These are phyloP conservation scores for Myotis pilosus DNA, from an alignment of 2,797 vertebrate species.

Conservation along the genomic window DNA sequence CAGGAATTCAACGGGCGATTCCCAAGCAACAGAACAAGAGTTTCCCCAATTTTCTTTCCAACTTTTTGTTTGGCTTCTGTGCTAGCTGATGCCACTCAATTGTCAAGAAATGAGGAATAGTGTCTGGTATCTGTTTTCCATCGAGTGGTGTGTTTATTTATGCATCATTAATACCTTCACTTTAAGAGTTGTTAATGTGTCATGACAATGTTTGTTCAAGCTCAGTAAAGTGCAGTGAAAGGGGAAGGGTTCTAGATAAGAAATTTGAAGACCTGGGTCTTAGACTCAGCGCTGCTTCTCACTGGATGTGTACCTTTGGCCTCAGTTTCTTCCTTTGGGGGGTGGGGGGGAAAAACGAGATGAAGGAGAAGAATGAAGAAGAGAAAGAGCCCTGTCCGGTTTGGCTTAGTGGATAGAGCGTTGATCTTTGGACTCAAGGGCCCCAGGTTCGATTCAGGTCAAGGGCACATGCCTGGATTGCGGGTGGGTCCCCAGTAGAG, in stretches of 20 bases:
- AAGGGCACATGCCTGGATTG: no score
- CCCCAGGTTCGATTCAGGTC: no score
- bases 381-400: background rate
- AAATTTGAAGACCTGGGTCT: background rate
- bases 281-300: background rate
- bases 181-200: background rate
- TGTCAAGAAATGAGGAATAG: background rate
- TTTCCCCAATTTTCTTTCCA: background rate
- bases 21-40: background rate
- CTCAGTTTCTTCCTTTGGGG: background rate
- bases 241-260: background rate
- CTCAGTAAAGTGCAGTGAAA: background rate
- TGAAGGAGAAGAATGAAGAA: background rate
- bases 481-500: no score
- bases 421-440: no score
- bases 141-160: slow-evolving; percentile 14
- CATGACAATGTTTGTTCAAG: slow-evolving; percentile 27
- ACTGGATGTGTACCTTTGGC: background rate
- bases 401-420: no score
- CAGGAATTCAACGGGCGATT: background rate
- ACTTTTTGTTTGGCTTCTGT: slow-evolving; percentile 42
- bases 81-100: background rate
- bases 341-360: accelerated
- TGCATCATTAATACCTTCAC: background rate
- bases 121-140: slow-evolving; percentile 25